Conservation (phyloP, 2,797 vertebrate genomes). For the Tarsius wallacei region DNA sequence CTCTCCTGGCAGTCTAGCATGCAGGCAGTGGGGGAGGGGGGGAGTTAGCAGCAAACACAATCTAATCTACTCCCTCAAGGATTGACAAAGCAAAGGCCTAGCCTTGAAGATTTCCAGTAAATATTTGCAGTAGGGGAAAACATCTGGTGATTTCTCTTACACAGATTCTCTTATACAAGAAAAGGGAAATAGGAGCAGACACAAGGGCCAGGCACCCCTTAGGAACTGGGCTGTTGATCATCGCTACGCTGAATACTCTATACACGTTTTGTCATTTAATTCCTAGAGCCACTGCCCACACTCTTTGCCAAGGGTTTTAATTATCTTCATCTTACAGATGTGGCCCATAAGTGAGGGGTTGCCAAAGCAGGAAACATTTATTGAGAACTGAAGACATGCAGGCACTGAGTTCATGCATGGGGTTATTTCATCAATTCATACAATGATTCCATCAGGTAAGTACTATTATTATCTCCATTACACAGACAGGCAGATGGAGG, state of each 20-base stretch:
- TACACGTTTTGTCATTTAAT: conserved; percentile 5
- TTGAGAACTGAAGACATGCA: background rate
- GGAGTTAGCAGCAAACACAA: conserved; percentile 18
- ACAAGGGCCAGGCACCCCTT: background rate
- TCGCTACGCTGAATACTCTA: background rate
- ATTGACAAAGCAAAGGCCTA: conserved; percentile 35
- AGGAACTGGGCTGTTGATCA: background rate
- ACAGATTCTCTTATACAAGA: background rate
- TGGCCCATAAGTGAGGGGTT: conserved; percentile 14
- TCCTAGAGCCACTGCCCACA: background rate
- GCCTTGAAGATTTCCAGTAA: conserved; percentile 53
- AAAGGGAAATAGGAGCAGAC: background rate
- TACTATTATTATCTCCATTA: conserved; percentile 29
- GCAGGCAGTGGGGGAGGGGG: conserved; percentile 48
- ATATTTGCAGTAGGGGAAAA: conserved; percentile 56
- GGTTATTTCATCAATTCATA: conserved; percentile 23
- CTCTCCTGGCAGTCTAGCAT: conserved; percentile 42
- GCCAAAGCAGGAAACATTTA: background rate
- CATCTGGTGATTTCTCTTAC: conserved; percentile 54
- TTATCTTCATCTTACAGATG: conserved; percentile 34
- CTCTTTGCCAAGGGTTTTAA: background rate
- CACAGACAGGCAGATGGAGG: conserved; percentile 61
- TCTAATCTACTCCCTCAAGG: conserved; percentile 56
- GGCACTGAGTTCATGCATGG: conserved; percentile 13
- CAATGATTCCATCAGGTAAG: background rate